Evolutionary conservation across 2,888 invertebrate genomes (phyloP).

Genomic region (Sesia apiformis): DNA sequence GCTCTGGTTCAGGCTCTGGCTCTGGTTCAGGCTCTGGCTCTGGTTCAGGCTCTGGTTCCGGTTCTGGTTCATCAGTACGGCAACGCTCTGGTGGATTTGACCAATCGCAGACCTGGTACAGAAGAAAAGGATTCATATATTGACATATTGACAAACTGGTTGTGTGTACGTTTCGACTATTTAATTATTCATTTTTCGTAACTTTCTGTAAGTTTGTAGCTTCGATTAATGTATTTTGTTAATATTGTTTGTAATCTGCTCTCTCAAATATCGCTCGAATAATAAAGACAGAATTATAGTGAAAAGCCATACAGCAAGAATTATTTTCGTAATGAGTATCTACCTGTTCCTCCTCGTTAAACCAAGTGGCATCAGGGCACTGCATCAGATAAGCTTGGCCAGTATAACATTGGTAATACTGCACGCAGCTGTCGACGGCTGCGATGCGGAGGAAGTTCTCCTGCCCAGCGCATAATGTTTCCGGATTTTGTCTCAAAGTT

Average conservation of each 20-base stretch:
- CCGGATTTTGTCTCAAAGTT: slow-evolving; percentile 56
- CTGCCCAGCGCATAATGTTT: slow-evolving; percentile 62
- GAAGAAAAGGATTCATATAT: no score
- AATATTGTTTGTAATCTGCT: no score
- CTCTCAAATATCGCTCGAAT: no score
- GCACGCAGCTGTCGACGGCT: slow-evolving; percentile 40
- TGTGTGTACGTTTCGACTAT: no score
- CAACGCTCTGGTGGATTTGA: slow-evolving; percentile 37
- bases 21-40: slow-evolving; percentile 51
- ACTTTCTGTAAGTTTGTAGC: no score
- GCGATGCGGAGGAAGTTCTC: slow-evolving; percentile 64
- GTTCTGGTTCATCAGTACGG: slow-evolving; percentile 20
- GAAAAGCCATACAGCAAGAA: no score
- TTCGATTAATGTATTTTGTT: no score
- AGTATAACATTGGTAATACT: slow-evolving; percentile 64
- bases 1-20: slow-evolving; percentile 27
- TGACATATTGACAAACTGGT: no score
- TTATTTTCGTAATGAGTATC: not conserved
- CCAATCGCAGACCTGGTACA: slow-evolving; percentile 48
- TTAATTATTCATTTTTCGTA: no score
- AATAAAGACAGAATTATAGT: no score
- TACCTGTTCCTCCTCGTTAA: slow-evolving; percentile 61
- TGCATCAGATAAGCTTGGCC: slow-evolving; percentile 54
- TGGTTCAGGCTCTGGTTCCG: slow-evolving; percentile 37
- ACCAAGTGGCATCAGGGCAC: slow-evolving; percentile 58